Evolutionary conservation across 2,888 invertebrate genomes (phyloP), one percentile per base, ranked within the genome.

Genomic region (Girardia tigrina): DNA sequence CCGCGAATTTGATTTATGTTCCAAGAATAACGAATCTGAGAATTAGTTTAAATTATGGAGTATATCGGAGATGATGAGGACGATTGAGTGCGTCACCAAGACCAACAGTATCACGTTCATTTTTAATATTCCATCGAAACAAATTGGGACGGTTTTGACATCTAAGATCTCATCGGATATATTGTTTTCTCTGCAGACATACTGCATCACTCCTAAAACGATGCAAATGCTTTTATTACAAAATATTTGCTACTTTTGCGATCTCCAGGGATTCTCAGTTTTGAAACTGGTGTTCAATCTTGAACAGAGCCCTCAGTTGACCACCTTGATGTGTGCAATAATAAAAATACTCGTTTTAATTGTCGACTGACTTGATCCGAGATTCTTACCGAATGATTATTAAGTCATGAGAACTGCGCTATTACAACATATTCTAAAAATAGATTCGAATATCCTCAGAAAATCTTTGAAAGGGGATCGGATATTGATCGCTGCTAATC

Each of bases 241-340:
- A 56, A 56, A 56, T 16, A 56, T 56, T 56, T 56, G 56, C 23
- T 56, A 56, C 23, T 56, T 56, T n/a, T 56, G 56, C 23, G 56
- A 56, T 56, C 23, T 56, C n/a, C 56, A 23, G 4, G 56, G 56
- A 56, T 56, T 56, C n/a, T 56, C 56, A 12, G 56, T 56, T 20
- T 56, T 56, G n/a, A 56, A 56, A n/a, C n/a, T 56, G 56, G n/a
- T 56, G 4, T 56, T 56, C n/a, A 56, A 56, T 56, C n/a, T 56
- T n/a, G 56, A 56, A 56, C 56, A n/a, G n/a, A 56, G 56, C 23
- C 56, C 56, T 6, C 56, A 4, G n/a, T 4, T 56, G n/a, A 56
- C 56, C n/a, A 6, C 56, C 8, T n/a, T 56, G 23, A 6, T 56
- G 23, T 56, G 56, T 56, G 56, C 56, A 56, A 56, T 56, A 8